Evolutionary conservation across 2,797 vertebrate species (phyloP).

Genomic region (Enteromius trimaculatus): DNA sequence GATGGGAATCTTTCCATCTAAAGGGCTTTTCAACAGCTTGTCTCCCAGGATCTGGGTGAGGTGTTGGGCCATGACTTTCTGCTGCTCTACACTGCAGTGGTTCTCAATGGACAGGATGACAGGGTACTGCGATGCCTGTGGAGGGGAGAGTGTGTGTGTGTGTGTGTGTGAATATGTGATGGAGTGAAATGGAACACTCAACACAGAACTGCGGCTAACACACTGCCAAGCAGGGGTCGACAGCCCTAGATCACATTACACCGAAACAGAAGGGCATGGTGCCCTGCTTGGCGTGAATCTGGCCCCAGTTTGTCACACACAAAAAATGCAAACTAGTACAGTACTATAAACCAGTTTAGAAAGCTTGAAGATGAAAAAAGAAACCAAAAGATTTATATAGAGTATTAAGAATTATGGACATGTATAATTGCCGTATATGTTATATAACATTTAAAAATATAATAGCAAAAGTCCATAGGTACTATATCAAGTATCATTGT

Average conservation of each 20-base stretch:
- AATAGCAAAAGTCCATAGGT: not conserved
- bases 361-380: not conserved
- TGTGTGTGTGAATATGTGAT: constrained; percentile 54
- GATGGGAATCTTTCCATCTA: constrained; percentile 74
- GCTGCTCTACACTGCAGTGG: constrained; percentile 91
- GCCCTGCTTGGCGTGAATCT: not conserved
- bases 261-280: constrained; percentile 4
- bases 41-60: constrained; percentile 88
- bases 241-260: constrained; percentile 55
- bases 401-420: not conserved
- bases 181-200: constrained; percentile 66
- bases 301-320: constrained; percentile 9
- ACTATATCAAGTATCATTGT: not conserved
- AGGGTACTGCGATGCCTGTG: constrained; percentile 86
- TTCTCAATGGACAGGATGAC: constrained; percentile 94
- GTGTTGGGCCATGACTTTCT: constrained; percentile 85
- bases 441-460: not conserved
- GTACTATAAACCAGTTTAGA: constrained; percentile 6
- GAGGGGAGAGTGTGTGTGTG: not conserved
- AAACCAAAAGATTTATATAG: not conserved
- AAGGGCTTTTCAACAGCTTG: constrained; percentile 81
- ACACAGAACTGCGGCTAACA: constrained; percentile 51
- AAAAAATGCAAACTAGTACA: not conserved
- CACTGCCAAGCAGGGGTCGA: constrained; percentile 54
- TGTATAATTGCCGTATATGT: not conserved